phyloP scores from a whole-genome alignment of 2,113 vertebrate genomes.

The Tupaia tana region DNA sequence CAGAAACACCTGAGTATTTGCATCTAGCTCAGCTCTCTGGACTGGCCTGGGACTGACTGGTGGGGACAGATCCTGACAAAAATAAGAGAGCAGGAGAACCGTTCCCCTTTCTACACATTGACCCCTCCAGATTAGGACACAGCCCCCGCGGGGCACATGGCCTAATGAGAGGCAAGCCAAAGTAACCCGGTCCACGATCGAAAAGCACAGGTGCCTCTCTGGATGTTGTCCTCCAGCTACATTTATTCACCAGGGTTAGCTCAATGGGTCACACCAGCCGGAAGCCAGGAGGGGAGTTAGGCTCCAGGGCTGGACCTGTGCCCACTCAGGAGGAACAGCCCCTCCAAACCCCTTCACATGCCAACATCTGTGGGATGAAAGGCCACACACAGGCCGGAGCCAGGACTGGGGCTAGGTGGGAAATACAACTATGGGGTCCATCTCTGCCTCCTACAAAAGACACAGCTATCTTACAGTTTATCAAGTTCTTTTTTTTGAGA shows the following conservation, averaged over 20 bases:
- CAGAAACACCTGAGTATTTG: neutral
- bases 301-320: neutral
- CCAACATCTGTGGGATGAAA: neutral
- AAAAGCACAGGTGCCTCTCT: conserved; percentile 10
- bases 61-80: neutral
- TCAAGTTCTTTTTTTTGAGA: no score
- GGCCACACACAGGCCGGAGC: neutral
- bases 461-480: neutral
- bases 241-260: neutral
- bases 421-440: neutral
- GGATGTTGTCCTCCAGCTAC: neutral
- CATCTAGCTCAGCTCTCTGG: neutral
- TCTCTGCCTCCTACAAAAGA: neutral
- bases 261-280: neutral
- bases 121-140: neutral
- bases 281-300: neutral
- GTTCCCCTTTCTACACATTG: neutral
- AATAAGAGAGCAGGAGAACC: neutral
- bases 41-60: neutral
- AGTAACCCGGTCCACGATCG: neutral
- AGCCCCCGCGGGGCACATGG: neutral
- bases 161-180: conserved; percentile 1
- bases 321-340: neutral
- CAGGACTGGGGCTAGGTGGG: neutral
- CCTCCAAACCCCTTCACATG: neutral